A percentile compares a stretch with the other conserved stretches of the same genome.
Conservation (phyloP, 2,113 vertebrate genomes). For the Mustelus asterias region DNA sequence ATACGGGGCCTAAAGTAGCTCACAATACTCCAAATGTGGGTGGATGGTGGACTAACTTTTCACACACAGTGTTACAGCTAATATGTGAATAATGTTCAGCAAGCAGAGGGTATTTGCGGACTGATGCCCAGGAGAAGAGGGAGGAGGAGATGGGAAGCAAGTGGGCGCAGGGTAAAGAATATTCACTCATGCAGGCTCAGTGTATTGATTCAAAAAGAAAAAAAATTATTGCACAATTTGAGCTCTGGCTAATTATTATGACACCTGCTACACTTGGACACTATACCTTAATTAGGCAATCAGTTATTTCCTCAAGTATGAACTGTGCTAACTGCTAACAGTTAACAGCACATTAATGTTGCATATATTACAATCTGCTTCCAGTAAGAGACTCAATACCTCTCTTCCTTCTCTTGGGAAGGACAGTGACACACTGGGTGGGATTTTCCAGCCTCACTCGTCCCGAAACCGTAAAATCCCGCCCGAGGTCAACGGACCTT, state of each 20-base stretch:
- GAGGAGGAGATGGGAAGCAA: neutral
- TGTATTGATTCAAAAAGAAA: neutral
- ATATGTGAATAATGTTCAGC: neutral
- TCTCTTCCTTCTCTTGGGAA: neutral
- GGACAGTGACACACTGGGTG: neutral
- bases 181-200: neutral
- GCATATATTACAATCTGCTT: neutral
- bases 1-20: too few relatives aligned
- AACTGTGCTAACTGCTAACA: neutral
- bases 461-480: too few relatives aligned
- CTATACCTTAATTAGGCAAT: conserved; percentile 11
- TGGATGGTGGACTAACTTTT: neutral
- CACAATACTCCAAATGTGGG: too few relatives aligned
- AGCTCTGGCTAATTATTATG: neutral
- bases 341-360: neutral
- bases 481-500: too few relatives aligned
- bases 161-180: neutral
- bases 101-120: neutral
- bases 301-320: conserved; percentile 19
- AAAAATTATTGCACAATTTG: neutral
- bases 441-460: too few relatives aligned
- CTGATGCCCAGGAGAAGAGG: neutral
- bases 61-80: neutral
- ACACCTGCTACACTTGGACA: neutral
- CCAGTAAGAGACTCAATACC: neutral